Conservation (phyloP, 35 echinoderm and acorn worm species). For the Stichopus chloronotus region DNA sequence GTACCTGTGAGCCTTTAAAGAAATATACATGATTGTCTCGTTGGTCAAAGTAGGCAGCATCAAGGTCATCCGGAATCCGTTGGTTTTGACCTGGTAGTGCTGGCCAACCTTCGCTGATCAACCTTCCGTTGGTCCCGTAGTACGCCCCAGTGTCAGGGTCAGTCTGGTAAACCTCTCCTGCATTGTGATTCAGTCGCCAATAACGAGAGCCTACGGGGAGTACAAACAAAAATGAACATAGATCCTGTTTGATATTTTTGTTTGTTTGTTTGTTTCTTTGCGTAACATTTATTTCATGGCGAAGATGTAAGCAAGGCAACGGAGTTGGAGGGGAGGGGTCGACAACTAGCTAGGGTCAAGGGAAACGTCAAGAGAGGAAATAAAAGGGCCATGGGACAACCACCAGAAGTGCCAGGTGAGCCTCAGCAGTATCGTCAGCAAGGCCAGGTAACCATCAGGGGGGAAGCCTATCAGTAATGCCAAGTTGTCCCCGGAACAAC, state of each 20-base stretch:
- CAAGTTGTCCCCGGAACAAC: no score
- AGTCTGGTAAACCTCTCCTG: conserved; percentile 15
- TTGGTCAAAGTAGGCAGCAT: conserved; percentile 86
- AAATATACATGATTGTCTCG: conserved; percentile 92
- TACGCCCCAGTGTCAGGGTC: conserved; percentile 48
- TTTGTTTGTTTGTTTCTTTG: no score
- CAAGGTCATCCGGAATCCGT: conserved; percentile 85
- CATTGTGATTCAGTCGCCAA: conserved; percentile 64
- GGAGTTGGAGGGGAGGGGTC: background rate
- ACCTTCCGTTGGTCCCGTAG: conserved; percentile 54
- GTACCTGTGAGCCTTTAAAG: conserved; percentile 83
- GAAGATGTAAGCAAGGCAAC: background rate
- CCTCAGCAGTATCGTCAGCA: no score
- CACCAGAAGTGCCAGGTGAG: no score
- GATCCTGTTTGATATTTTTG: no score
- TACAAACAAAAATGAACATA: background rate
- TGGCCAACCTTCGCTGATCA: conserved; percentile 83
- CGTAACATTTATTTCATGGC: no score
- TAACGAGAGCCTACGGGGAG: conserved; percentile 52
- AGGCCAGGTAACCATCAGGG: no score
- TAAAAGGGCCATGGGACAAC: background rate
- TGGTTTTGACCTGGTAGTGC: conserved; percentile 60
- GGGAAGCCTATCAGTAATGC: no score
- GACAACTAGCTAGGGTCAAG: background rate
- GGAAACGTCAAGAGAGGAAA: background rate